phyloP scores from a whole-genome alignment of 2,113 vertebrate genomes.

The Macroglossus sobrinus region DNA sequence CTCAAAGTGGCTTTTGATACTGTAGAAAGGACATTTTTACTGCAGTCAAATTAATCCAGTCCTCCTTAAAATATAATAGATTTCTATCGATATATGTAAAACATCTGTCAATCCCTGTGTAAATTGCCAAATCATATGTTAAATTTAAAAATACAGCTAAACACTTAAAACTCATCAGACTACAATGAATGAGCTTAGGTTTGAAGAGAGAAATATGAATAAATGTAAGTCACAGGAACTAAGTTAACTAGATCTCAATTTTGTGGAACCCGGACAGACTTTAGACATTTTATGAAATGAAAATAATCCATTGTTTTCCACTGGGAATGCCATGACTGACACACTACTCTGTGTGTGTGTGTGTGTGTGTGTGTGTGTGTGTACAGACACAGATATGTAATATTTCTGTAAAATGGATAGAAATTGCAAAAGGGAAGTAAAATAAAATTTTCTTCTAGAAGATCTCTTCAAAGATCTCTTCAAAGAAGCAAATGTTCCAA shows the following conservation, averaged over 20 bases:
- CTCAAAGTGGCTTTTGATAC: conserved; percentile 27
- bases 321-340: neutral
- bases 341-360: neutral
- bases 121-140: conserved; percentile 67
- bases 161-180: conserved; percentile 66
- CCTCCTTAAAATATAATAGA: conserved; percentile 40
- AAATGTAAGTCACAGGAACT: neutral
- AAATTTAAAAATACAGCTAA: conserved; percentile 63
- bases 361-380: no score
- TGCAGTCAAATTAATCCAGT: conserved; percentile 56
- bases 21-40: conserved; percentile 47
- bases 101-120: conserved; percentile 53
- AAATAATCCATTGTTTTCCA: neutral
- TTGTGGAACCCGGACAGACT: neutral
- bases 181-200: conserved; percentile 64
- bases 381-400: neutral
- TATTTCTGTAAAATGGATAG: neutral
- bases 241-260: neutral
- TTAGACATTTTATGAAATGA: neutral
- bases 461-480: neutral
- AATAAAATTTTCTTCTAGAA: neutral
- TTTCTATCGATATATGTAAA: conserved; percentile 73
- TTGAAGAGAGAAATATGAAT: conserved; percentile 43
- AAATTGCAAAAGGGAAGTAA: neutral
- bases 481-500: neutral